Conservation (phyloP, 2,113 vertebrate species). For the Holacanthus passer region DNA sequence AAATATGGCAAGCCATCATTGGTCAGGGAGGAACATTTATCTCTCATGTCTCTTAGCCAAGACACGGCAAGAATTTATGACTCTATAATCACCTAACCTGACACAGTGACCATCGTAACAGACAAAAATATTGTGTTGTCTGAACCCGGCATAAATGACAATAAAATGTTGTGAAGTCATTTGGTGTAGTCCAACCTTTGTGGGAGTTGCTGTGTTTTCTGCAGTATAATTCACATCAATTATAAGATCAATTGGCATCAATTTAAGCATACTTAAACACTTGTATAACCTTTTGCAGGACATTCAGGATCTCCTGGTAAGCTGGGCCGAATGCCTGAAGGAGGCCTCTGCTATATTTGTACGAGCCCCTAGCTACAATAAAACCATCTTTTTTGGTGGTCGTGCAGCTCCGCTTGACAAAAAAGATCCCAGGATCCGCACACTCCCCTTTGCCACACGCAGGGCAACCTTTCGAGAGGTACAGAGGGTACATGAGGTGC, state of each 20-base stretch:
- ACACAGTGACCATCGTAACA: too few relatives aligned
- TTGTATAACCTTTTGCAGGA: constrained; percentile 83
- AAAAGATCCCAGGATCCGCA: constrained; percentile 87
- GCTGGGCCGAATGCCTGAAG: constrained; percentile 87
- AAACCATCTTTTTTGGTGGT: constrained; percentile 86
- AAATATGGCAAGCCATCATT: too few relatives aligned
- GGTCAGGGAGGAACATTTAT: too few relatives aligned
- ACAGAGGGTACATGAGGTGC: constrained; percentile 84
- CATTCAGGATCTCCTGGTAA: constrained; percentile 90
- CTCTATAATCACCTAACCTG: too few relatives aligned
- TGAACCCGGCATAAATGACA: too few relatives aligned
- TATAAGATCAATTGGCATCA: not conserved
- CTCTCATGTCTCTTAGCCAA: too few relatives aligned
- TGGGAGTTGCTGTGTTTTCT: not conserved
- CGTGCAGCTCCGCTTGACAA: constrained; percentile 82
- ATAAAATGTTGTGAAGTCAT: not conserved
- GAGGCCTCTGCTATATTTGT: constrained; percentile 89
- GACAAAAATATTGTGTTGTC: too few relatives aligned
- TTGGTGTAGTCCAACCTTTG: not conserved
- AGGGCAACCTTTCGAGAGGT: constrained; percentile 93
- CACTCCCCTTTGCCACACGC: constrained; percentile 90
- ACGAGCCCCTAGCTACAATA: constrained; percentile 87
- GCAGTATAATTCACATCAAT: not conserved
- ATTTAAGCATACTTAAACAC: not conserved
- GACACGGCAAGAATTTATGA: too few relatives aligned